Percentiles rank a stretch among this genome's conserved stretches.
Conservation (phyloP, 2,797 vertebrate species). For the Pelobates cultripes region DNA sequence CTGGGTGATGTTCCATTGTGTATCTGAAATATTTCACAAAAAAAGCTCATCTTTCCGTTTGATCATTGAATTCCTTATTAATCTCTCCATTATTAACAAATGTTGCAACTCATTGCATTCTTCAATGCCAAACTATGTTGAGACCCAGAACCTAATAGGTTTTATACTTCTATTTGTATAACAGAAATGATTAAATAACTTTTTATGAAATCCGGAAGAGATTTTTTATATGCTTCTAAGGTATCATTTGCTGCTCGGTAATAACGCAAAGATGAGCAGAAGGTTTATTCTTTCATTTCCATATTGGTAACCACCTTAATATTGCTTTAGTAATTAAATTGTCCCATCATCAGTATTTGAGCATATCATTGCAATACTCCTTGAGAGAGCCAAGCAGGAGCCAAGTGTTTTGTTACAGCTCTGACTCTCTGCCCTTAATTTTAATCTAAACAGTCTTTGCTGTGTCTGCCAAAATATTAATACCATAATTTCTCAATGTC, state of each 20-base stretch:
- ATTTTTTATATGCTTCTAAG: background rate
- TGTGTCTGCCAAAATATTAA: slow-evolving; percentile 56
- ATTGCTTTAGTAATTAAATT: slow-evolving; percentile 51
- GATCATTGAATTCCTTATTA: background rate
- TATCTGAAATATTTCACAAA: too few species aligned
- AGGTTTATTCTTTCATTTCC: slow-evolving; percentile 25
- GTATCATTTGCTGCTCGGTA: background rate
- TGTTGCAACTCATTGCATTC: background rate
- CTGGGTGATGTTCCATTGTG: too few species aligned
- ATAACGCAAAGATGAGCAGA: background rate
- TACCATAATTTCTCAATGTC: slow-evolving; percentile 54
- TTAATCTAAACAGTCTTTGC: slow-evolving; percentile 55
- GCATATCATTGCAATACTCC: slow-evolving; percentile 48
- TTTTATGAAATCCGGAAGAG: background rate
- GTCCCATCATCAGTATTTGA: slow-evolving; percentile 47
- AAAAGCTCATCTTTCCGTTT: background rate
- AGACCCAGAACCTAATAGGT: background rate
- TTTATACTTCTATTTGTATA: slow-evolving; percentile 4
- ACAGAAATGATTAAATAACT: background rate
- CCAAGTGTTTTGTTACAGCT: slow-evolving; percentile 44
- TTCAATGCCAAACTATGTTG: background rate
- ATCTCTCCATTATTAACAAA: background rate
- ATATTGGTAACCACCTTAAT: slow-evolving; percentile 26
- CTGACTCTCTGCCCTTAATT: slow-evolving; percentile 49
- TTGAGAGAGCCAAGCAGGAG: slow-evolving; percentile 47